Conservation (phyloP, 2,797 vertebrate species). For the Xiphorhynchus erythropygius region DNA sequence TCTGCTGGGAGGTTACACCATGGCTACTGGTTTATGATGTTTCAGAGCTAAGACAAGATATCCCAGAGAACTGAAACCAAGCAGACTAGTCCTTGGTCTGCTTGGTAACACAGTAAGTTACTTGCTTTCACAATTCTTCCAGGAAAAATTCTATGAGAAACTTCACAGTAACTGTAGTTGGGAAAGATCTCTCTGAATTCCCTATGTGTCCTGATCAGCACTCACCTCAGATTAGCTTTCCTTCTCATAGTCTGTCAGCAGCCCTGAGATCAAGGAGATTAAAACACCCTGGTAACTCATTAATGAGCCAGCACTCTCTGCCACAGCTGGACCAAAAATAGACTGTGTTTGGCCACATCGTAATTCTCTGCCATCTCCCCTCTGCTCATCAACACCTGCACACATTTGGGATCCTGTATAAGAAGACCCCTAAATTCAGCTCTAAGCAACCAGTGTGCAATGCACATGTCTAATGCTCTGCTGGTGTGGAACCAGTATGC, state of each 20-base stretch:
- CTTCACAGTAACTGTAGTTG: background rate
- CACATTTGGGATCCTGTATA: slow-evolving; percentile 23
- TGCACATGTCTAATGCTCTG: slow-evolving; percentile 47
- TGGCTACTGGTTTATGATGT: slow-evolving; percentile 29
- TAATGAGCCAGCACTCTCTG: background rate
- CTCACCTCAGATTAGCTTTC: slow-evolving; percentile 19
- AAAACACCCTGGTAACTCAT: slow-evolving; percentile 19
- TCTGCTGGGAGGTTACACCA: background rate
- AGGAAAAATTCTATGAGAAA: slow-evolving; percentile 16
- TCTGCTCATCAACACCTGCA: slow-evolving; percentile 46
- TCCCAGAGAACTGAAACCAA: background rate
- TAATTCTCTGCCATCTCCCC: slow-evolving; percentile 25
- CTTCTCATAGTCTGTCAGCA: slow-evolving; percentile 32
- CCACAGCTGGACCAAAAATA: slow-evolving; percentile 31
- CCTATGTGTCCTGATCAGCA: background rate
- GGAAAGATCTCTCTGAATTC: slow-evolving; percentile 4
- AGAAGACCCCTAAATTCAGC: slow-evolving; percentile 49
- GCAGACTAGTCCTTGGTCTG: background rate
- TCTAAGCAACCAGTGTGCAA: slow-evolving; percentile 45
- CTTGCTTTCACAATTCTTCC: slow-evolving; percentile 4
- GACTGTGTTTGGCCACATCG: background rate
- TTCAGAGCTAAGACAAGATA: background rate
- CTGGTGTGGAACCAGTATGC: slow-evolving; percentile 46
- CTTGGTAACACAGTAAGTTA: background rate
- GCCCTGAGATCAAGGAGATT: slow-evolving; percentile 34